Conservation (phyloP, 2,113 vertebrate species). For the Oophaga pumilio region DNA sequence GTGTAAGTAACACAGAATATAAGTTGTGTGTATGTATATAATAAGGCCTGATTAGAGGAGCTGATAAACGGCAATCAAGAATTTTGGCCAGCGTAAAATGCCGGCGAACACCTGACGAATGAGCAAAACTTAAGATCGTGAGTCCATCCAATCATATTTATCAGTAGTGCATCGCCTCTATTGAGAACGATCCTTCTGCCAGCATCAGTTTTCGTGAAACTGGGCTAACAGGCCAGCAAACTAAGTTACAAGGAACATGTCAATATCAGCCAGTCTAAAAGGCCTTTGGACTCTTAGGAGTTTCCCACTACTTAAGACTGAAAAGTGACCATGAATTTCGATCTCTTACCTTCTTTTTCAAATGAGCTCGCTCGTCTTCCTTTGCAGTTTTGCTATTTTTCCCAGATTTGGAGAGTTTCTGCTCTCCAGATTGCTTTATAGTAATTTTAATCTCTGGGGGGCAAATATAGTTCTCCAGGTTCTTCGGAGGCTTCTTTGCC, state of each 20-base stretch:
- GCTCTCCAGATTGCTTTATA: conserved; percentile 89
- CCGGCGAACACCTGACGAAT: too few relatives aligned
- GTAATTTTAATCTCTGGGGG: conserved; percentile 98
- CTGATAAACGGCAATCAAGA: too few relatives aligned
- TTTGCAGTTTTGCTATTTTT: conserved; percentile 81
- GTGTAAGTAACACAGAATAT: background rate
- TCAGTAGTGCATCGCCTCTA: too few relatives aligned
- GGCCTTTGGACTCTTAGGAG: background rate
- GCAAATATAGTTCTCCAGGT: conserved; percentile 98
- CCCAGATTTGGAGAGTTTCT: conserved; percentile 80
- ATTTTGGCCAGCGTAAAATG: too few relatives aligned
- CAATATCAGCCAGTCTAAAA: too few relatives aligned
- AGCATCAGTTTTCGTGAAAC: too few relatives aligned
- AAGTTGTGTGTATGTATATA: background rate
- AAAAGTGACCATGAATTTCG: background rate
- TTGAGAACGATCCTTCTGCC: too few relatives aligned
- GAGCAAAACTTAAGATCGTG: too few relatives aligned
- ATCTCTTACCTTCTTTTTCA: conserved; percentile 88
- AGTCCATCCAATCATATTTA: too few relatives aligned
- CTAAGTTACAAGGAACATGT: too few relatives aligned
- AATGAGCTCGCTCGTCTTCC: conserved; percentile 88
- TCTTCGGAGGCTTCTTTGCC: conserved; percentile 97
- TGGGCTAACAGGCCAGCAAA: too few relatives aligned
- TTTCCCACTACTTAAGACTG: background rate
- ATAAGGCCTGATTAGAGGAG: too few relatives aligned